Conservation (phyloP, 1,140 invertebrate genomes). For the Nylanderia fulva region DNA sequence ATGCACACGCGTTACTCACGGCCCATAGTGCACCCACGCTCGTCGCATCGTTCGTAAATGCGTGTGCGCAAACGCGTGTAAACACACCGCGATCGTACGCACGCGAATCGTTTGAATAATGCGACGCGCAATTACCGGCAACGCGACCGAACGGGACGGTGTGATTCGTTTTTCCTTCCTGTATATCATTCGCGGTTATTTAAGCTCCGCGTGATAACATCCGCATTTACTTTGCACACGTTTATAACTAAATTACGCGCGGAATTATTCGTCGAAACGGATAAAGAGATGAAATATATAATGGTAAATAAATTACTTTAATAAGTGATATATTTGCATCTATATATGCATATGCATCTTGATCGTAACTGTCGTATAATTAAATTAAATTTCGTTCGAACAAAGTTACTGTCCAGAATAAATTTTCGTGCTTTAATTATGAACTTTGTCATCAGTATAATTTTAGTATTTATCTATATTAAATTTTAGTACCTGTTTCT, state of each 20-base stretch:
- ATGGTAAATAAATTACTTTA: constrained; percentile 7
- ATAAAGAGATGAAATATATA: constrained; percentile 24
- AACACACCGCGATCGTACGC: constrained; percentile 62
- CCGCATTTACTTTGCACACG: constrained; percentile 20
- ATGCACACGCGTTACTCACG: constrained; percentile 62
- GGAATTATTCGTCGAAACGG: constrained; percentile 22
- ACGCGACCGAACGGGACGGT: constrained; percentile 59
- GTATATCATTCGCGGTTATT: constrained; percentile 58
- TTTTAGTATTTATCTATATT: background rate
- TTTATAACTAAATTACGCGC: constrained; percentile 35
- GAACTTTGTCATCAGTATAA: background rate
- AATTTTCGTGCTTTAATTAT: background rate
- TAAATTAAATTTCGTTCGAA: background rate
- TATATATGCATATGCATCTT: background rate
- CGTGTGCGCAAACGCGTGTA: constrained; percentile 72
- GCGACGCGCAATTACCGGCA: constrained; percentile 71
- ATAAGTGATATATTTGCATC: too few species aligned
- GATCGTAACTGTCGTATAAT: background rate
- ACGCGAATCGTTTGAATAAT: constrained; percentile 73
- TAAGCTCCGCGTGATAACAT: constrained; percentile 46
- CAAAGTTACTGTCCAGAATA: background rate
- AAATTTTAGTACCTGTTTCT: background rate
- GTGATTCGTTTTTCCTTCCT: constrained; percentile 67
- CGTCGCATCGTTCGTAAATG: constrained; percentile 49
- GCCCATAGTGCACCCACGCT: constrained; percentile 58